Base-by-base conservation (phyloP, 2,113 vertebrate species). In the Larimichthys polyactis region DNA sequence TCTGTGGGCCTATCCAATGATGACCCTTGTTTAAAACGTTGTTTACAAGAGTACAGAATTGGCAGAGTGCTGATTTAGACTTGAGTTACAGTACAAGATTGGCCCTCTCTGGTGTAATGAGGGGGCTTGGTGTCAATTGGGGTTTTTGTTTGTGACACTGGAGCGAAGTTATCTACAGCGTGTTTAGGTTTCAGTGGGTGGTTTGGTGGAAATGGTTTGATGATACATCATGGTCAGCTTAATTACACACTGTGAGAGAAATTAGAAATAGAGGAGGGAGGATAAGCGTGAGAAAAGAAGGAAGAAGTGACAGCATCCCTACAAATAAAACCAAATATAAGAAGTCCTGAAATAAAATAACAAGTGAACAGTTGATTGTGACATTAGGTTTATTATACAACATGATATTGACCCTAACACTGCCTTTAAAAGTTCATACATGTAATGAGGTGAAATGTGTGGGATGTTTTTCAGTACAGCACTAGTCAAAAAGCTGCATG, bases 161-260 rank as follows among this genome's bases (percentile, higher is more conserved):
- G 27, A 67, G 60, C 46, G 49, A 65, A 68, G 66, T 73, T 82
- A 67, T 88, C 75, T 70, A 36, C n/a, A 27, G 81, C 59, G 51
- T 17, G 14, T 70, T 75, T 68, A 75, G 22, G 62, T 78, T 84
- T 64, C 43, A 71, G 60, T 68, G 40, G 51, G 64, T 64, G 36
- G 54, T 75, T 79, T 70, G 72, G 49, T 63, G 44, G 17, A 17
- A 60, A 57, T 32, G 52, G 59, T 63, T 70, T 58, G 1, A 59
- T 83, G 82, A 72, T 58, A 87, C 24, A 74, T 81, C 48, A 29
- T 66, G 63, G 69, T 14, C 46, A 69, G 51, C 22, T 79, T 79
- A 52, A 82, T 83, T 52, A 67, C 58, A 82, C 9, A 52, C 58
- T 60, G 32, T 32, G 48, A 58, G 46, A 15, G 32, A 60, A 71